phyloP scores from a whole-genome alignment of 2,113 vertebrate species.

The Brachionichthys hirsutus region DNA sequence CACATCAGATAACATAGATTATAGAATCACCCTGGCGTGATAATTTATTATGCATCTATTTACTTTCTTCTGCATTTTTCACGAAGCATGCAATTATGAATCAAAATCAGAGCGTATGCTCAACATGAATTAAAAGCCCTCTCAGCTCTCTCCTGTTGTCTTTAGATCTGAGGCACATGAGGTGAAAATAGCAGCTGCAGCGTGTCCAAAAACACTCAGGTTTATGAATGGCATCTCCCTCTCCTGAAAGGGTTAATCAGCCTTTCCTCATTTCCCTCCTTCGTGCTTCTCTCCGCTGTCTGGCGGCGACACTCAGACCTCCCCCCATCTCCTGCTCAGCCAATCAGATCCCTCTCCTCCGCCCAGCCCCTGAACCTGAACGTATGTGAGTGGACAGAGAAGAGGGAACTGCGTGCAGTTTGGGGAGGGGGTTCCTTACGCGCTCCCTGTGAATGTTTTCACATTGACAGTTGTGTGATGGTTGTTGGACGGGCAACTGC shows the following conservation, averaged over 20 bases:
- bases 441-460: slow-evolving; percentile 34
- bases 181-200: too few relatives aligned
- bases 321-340: slow-evolving; percentile 34
- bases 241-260: slow-evolving; percentile 48
- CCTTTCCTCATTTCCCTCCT: slow-evolving; percentile 6
- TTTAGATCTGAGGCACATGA: too few relatives aligned
- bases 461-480: slow-evolving; percentile 53
- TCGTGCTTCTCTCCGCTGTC: slow-evolving; percentile 12
- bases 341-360: slow-evolving; percentile 53
- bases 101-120: too few relatives aligned
- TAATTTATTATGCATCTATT: too few relatives aligned
- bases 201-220: too few relatives aligned
- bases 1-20: too few relatives aligned
- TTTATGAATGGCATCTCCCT: slow-evolving; percentile 15
- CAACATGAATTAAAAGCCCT: too few relatives aligned
- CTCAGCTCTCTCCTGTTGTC: too few relatives aligned
- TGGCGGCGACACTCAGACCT: slow-evolving; percentile 25
- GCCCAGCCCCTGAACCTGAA: slow-evolving; percentile 57
- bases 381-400: slow-evolving; percentile 58
- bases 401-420: slow-evolving; percentile 4
- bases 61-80: too few relatives aligned
- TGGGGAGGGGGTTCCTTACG: slow-evolving; percentile 31
- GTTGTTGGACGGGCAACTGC: slow-evolving; percentile 43
- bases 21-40: too few relatives aligned
- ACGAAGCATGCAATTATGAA: too few relatives aligned